phyloP scores from a whole-genome alignment of 2,797 vertebrate species.

The Micrastur ruficollis region DNA sequence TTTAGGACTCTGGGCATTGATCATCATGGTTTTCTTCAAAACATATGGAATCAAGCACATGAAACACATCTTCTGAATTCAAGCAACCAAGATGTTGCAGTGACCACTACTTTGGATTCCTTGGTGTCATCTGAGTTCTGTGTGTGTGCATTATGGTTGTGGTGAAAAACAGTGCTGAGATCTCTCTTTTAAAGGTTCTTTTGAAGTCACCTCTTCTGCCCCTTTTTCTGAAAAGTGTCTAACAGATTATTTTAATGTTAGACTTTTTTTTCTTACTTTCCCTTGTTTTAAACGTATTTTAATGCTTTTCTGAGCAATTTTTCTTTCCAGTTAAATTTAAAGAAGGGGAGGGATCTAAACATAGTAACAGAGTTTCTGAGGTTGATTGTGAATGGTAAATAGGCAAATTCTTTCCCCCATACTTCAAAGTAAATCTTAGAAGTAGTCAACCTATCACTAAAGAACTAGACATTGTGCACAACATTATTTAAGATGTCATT shows the following conservation, averaged over 20 bases:
- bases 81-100: not conserved
- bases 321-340: not conserved
- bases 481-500: conserved; percentile 10
- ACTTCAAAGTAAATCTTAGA: not conserved
- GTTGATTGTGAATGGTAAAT: not conserved
- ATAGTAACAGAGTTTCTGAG: not conserved
- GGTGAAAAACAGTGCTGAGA: not conserved
- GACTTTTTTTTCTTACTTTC: not conserved
- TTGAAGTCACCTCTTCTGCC: not conserved
- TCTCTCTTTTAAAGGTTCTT: not conserved
- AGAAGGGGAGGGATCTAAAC: not conserved
- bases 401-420: not conserved
- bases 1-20: conserved; percentile 94
- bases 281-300: not conserved
- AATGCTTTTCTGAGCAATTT: not conserved
- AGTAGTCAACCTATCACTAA: not conserved
- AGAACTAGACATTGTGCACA: not conserved
- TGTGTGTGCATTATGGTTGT: not conserved
- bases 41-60: conserved; percentile 96
- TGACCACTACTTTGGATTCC: not conserved
- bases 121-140: not conserved
- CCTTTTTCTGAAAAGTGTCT: not conserved
- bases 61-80: conserved; percentile 91
- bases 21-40: conserved; percentile 97
- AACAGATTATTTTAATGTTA: not conserved